Conservation (phyloP, 2,888 invertebrate species). For the Amorpha juglandis region DNA sequence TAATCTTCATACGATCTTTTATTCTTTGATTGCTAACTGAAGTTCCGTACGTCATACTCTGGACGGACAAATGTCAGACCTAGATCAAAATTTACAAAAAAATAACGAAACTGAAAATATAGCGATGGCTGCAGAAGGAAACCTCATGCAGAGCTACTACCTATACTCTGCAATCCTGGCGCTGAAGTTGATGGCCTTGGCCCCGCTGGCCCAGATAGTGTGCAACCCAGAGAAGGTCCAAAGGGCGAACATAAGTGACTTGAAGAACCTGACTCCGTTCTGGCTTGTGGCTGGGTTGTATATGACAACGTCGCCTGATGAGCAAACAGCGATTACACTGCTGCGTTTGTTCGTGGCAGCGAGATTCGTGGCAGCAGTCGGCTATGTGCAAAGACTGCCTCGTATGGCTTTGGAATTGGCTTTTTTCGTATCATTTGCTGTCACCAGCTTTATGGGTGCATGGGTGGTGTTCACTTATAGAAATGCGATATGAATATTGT, state of each 20-base stretch:
- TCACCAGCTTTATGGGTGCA: slow-evolving; percentile 54
- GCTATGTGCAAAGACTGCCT: slow-evolving; percentile 50
- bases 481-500: slow-evolving; percentile 33
- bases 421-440: slow-evolving; percentile 54
- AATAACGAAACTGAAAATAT: background rate
- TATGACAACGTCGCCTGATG: slow-evolving; percentile 54
- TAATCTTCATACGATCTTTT: too few relatives aligned
- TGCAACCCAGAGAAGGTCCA: slow-evolving; percentile 50
- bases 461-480: slow-evolving; percentile 54
- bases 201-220: slow-evolving; percentile 49
- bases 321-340: slow-evolving; percentile 42
- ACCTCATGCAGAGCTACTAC: slow-evolving; percentile 40
- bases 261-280: slow-evolving; percentile 63
- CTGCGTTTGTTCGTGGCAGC: slow-evolving; percentile 50
- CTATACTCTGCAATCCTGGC: slow-evolving; percentile 44
- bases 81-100: slow-evolving; percentile 2
- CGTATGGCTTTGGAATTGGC: slow-evolving; percentile 43
- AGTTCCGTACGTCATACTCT: background rate
- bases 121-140: background rate
- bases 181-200: slow-evolving; percentile 45
- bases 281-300: slow-evolving; percentile 64
- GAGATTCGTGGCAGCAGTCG: slow-evolving; percentile 48
- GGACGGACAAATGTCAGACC: background rate
- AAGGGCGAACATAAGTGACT: slow-evolving; percentile 56
- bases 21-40: too few relatives aligned